Evolutionary conservation across 2,888 invertebrate species (phyloP).

Genomic region (Serripes groenlandicus): DNA sequence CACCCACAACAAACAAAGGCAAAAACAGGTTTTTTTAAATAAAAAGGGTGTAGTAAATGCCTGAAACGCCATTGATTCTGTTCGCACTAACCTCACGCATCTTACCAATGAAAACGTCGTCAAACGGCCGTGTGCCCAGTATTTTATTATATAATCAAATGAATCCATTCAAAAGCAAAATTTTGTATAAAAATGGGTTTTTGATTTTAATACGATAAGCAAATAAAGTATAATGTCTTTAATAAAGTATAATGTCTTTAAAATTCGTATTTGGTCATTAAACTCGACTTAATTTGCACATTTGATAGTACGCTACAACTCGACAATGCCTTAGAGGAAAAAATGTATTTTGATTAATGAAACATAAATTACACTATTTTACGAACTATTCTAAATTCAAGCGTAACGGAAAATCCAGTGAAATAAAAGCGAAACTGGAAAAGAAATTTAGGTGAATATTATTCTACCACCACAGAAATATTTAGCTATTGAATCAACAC

Average conservation of each 20-base stretch:
- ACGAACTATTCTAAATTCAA: not conserved
- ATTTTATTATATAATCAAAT: slow-evolving; percentile 15
- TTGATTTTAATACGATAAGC: slow-evolving; percentile 19
- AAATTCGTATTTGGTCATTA: not conserved
- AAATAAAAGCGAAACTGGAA: not conserved
- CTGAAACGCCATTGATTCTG: no score
- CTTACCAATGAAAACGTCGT: no score
- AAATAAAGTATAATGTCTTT: not conserved
- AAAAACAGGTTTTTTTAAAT: no score
- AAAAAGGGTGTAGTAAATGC: no score
- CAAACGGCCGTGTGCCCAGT: not conserved
- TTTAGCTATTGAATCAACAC: no score
- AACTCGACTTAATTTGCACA: not conserved
- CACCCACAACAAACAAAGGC: no score
- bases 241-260: not conserved
- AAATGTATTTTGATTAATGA: not conserved
- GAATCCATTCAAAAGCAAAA: not conserved
- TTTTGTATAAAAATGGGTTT: not conserved
- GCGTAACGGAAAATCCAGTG: not conserved
- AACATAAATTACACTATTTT: not conserved
- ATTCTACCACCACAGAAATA: not conserved
- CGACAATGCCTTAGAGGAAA: not conserved
- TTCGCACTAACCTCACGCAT: no score
- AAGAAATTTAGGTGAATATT: not conserved
- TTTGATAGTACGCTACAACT: not conserved